Evolutionary conservation across 2,113 vertebrate species (phyloP), one percentile per base, ranked within the genome.

Genomic region (Henicopernis longicauda): DNA sequence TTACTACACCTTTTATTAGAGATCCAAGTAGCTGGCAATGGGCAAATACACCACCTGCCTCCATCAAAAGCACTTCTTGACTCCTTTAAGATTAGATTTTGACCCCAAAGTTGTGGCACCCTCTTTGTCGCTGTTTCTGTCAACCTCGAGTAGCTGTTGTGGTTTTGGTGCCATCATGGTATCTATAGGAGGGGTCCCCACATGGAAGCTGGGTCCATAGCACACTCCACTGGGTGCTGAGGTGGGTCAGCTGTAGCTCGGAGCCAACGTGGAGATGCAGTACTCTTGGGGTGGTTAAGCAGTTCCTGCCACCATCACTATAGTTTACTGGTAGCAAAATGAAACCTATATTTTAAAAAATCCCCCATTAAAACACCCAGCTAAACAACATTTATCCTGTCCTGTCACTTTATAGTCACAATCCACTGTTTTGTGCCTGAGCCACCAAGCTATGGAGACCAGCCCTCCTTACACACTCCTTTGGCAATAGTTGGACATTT

Each of bases 141-240:
- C 50, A 59, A n/a, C 25, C 20, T 73, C 2, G 3, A 70, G 40
- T 50, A 50, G 20, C 58, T 70, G 27, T 18, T 34, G 42, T 73
- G 45, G 16, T n/a, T 45, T 80, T 81, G 16, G 22, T 45, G 13
- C 52, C 57, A 17, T 21, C 0, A 0, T 59, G 32, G 12, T 54
- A 7, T 8, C 79, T 45, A 6, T 7, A 72, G 67, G 34, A 86
- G 31, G 11, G 17, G 38, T 74, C 16, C n/a, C 6, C 31, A 16
- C 1, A 1, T 2, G 3, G 26, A 52, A 45, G 5, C 25, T 77
- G 81, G n/a, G 36, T 61, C 32, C 0, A 0, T 7, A 49, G 40
- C 65, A 55, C 17, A 3, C 22, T 45, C 17, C 78, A 34, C 25
- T 21, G 59, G 4, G 15, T n/a, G 23, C 74, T 66, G 74, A 79